Base-by-base conservation (phyloP, 92 coral and sea anemone species). In the Zoanthus sociatus region DNA sequence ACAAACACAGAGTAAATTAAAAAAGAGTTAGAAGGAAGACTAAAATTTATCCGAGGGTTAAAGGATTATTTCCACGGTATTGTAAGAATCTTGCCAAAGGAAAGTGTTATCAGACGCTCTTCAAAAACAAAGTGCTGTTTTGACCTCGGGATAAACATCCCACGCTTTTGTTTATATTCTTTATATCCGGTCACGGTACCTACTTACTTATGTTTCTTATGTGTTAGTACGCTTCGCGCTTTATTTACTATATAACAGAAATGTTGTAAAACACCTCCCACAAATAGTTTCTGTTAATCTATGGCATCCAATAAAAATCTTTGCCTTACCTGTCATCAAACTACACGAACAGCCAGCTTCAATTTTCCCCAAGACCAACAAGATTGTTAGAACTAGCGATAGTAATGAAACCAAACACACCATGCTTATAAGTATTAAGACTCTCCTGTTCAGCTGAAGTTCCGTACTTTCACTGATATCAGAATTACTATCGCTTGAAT, bases 281-380 rank as follows among this genome's bases (percentile, higher is more conserved):
- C 56, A 42, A 73, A 7, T 63, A 3, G n/a, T 63, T 63, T 12
- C 17, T 15, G 18, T 2, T 6, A 31, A 30, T 12, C 46, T 0
- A 69, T 8, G 17, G 44, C 14, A 45, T 37, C 18, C 48, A 53
- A 9, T 6, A 26, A 30, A 77, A 12, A 7, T 15, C 1, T 53
- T 53, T 44, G 20, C 13, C 85, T 81, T 66, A 81, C 85, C 85
- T 81, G 20, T 15, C 18, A 66, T 81, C 10, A 75, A 20, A 42
- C 66, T 64, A 18, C 85, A 81, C 7, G 45, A 32, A 30, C 85
- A 81, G 75, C 85, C 74, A 31, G 85, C 51, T 47, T 81, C 61
- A 33, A 81, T 81, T 81, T 81, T 81, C 46, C 85, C 85, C 16
- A 66, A 30, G 7, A 81, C 45, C 26, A 81, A 45, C 61, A 81